Conservation (phyloP, 2,797 vertebrate genomes). For the Poeciliopsis presidionis region DNA sequence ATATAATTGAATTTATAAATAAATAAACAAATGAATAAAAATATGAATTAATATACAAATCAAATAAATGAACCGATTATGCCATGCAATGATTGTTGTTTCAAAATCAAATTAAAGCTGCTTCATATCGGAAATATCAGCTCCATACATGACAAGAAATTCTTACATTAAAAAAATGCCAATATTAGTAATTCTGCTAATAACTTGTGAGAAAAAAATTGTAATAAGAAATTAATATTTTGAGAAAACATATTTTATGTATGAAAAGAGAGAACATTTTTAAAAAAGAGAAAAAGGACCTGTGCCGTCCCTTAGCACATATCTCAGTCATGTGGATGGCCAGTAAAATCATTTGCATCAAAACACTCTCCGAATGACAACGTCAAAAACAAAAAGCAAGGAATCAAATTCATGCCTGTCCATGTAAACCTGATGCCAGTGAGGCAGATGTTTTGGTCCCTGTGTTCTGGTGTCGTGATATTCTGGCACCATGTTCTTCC, state of each 20-base stretch:
- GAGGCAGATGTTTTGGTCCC: conserved; percentile 14
- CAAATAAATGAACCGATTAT: neutral
- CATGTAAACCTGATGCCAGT: neutral
- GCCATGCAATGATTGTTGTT: neutral
- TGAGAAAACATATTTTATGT: neutral
- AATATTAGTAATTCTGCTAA: neutral
- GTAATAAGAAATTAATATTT: neutral
- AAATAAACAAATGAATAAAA: neutral
- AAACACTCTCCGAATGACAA: neutral
- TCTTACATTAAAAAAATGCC: neutral
- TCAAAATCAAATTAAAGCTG: neutral
- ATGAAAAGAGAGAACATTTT: neutral
- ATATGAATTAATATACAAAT: neutral
- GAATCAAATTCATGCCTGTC: neutral
- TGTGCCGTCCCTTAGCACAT: neutral
- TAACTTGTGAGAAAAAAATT: neutral
- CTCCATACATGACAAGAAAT: neutral
- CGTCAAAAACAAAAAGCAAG: neutral
- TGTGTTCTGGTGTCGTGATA: conserved; percentile 12
- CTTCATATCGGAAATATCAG: neutral
- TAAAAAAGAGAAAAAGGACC: neutral
- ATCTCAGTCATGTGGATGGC: too few species aligned
- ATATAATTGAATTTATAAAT: neutral
- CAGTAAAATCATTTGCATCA: neutral
- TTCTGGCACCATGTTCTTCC: conserved; percentile 46